phyloP scores from a whole-genome alignment of 2,888 invertebrate species.

The Drosophila atripex region DNA sequence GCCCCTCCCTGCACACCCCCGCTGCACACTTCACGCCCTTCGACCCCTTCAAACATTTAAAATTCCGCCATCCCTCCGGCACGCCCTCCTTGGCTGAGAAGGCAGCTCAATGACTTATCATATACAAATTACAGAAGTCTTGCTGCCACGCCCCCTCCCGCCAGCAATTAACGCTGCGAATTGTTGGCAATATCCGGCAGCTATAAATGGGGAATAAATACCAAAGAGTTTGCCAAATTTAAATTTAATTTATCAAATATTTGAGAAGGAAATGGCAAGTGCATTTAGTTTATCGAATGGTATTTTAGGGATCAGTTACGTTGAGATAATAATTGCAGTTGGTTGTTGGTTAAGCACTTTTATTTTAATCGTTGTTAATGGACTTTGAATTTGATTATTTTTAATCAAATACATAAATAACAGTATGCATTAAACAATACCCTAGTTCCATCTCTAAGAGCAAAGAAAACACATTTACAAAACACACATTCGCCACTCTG shows the following conservation, averaged over 20 bases:
- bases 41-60: not conserved
- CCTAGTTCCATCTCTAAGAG: conserved; percentile 9
- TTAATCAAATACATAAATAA: too few species aligned
- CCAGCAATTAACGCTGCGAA: conserved; percentile 30
- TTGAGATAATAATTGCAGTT: not conserved
- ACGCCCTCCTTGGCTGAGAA: conserved; percentile 6
- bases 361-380: too few species aligned
- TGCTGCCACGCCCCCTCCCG: conserved; percentile 36
- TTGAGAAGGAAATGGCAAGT: not conserved
- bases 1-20: not conserved
- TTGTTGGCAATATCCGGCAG: not conserved
- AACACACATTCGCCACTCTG: conserved; percentile 27
- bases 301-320: not conserved
- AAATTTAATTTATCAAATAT: not conserved
- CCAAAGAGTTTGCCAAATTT: not conserved
- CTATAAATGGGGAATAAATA: not conserved
- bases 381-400: too few species aligned
- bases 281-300: not conserved
- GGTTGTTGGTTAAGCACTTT: too few species aligned
- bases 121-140: conserved; percentile 64
- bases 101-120: conserved; percentile 69
- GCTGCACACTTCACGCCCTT: not conserved
- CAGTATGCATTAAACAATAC: too few species aligned
- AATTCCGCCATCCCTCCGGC: not conserved
- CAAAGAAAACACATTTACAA: not conserved